Conservation (phyloP, 1,140 invertebrate species). For the Brachionus sp. region DNA sequence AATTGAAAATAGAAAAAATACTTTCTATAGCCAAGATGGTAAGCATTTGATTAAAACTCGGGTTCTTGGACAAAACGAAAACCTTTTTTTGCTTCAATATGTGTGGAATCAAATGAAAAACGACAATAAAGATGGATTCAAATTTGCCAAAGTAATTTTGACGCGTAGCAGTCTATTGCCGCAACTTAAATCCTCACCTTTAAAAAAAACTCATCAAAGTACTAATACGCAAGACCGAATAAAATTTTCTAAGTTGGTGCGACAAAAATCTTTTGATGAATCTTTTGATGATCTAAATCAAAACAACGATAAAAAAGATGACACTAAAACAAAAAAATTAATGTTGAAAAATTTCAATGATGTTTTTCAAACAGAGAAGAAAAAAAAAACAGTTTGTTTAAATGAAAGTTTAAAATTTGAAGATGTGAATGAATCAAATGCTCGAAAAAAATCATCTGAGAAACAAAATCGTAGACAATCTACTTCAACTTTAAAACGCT, state of each 20-base stretch:
- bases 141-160: constrained; percentile 22
- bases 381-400: neutral
- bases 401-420: neutral
- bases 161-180: neutral
- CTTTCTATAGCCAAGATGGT: neutral
- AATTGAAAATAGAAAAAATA: neutral
- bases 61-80: constrained; percentile 2
- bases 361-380: neutral
- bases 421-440: neutral
- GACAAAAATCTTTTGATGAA: constrained; percentile 43
- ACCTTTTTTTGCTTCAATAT: constrained; percentile 37
- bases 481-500: constrained; percentile 21
- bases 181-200: neutral
- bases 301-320: neutral
- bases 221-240: neutral
- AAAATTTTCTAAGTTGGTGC: neutral
- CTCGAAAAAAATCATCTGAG: neutral
- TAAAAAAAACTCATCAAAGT: neutral
- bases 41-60: neutral
- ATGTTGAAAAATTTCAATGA: neutral
- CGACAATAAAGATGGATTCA: constrained; percentile 28
- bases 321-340: neutral
- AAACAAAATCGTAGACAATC: neutral
- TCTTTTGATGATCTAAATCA: neutral
- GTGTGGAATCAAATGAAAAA: constrained; percentile 44